Evolutionary conservation across 2,113 vertebrate species (phyloP), one percentile per base, ranked within the genome.

Genomic region (Lanius collurio): DNA sequence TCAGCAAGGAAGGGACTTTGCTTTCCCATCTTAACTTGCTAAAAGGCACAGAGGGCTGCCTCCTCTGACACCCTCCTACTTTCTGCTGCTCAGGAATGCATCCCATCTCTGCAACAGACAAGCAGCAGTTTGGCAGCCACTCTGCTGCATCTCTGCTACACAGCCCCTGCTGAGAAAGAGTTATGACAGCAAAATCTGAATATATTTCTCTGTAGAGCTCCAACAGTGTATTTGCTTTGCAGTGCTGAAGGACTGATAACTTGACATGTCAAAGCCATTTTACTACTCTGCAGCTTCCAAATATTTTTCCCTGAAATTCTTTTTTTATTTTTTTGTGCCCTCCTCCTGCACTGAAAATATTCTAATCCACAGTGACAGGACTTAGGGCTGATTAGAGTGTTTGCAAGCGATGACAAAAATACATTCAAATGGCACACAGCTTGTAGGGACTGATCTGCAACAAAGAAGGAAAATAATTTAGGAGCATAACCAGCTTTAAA

Each of bases 381-480:
- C 56, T 87, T 60, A 52, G 11, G 50, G 24, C 31, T 92, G 79
- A 94, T 84, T 87, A 73, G 94, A 95, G 77, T 71, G 82, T 67
- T 91, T 87, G 69, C 46, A 87, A 83, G 49, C 31, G 79, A 92
- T 89, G 88, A 94, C 80, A 95, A 96, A 97, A 96, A 93, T 92
- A 94, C 9, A 76, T 65, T 74, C 44, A 80, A 95, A 83, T n/a
- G 24, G 41, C 83, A 93, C 85, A 86, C 14, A 8, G 46, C 49
- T 81, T 39, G 27, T 91, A 94, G 84, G 74, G 67, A 90, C 80
- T 96, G 71, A 80, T 83, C 60, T 95, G 82, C n/a, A 85, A 75
- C 24, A 52, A 15, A 91, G 76, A 84, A 84, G 42, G 69, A 76
- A 63, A 89, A 63, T 62, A 55, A 87, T 52, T 41, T 83, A 73